Evolutionary conservation across 37 sponge, comb jelly and placozoan species (phyloP), one percentile per base, ranked within the genome.

Genomic region (Beroe ovata): DNA sequence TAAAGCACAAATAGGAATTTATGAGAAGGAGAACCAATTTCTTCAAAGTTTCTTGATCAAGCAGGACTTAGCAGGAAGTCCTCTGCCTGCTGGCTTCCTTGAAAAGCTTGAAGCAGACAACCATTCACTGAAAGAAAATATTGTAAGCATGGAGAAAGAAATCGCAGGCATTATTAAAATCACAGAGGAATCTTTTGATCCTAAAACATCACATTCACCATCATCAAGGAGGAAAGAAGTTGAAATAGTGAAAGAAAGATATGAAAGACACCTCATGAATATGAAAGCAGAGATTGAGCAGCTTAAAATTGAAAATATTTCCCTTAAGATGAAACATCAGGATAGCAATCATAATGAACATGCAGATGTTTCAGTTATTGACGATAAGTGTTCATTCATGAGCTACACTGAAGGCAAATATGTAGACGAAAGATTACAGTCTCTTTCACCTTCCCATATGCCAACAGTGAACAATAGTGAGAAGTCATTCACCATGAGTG

Each of bases 221-320:
- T 25, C 29, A 4, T 62, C 63, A 69, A 19, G 37, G 11, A 14
- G 8, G 20, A 8, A 8, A 16, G 71, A 69, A 35, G 71, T 69
- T 1, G 25, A 36, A 21, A 6, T 8, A 8, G 71, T 69, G 4
- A 69, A 69, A 35, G 71, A 69, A 21, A 69, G 71, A 69, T 69
- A 69, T 69, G 71, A 69, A 36, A 16, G 71, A 36, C 71, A 69
- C 20, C 20, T 69, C 1, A 14, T 6, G 4, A 69, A 69, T 21
- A 69, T 69, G 71, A 69, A 69, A 28, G 71, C 71, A 36, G 71
- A 69, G 25, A 38, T 69, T 29, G 71, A 69, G 20, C 71, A 69
- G 38, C 38, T 69, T 29, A 8, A 14, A 14, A 16, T 69, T 16
- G 71, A 8, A 8, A 69, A 69, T 69, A 11, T 69, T 6, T 69